These are phyloP conservation scores for Stomatorhinus ivindoensis DNA, from an alignment of 2,113 vertebrate genomes.

Conservation along the genomic window DNA sequence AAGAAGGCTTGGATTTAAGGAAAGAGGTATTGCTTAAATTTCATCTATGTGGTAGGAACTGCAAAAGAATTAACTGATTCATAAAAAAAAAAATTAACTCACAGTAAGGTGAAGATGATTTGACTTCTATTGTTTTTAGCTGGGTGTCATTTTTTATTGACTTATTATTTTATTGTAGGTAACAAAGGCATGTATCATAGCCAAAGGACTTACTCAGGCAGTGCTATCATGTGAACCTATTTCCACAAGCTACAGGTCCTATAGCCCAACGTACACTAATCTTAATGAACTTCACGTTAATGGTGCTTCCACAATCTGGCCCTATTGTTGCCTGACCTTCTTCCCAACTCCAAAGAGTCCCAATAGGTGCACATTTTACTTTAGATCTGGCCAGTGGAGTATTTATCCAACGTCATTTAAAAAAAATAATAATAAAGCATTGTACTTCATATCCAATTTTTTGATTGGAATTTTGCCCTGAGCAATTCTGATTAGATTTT, in stretches of 20 bases:
- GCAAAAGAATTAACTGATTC: not conserved
- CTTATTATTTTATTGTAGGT: not conserved
- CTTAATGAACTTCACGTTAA: not conserved
- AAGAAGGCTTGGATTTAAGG: not conserved
- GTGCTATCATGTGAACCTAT: not conserved
- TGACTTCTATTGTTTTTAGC: not conserved
- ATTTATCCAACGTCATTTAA: not conserved
- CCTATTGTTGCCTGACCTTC: not conserved
- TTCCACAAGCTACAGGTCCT: not conserved
- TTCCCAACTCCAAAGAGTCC: not conserved
- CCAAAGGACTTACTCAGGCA: not conserved
- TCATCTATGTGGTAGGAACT: not conserved
- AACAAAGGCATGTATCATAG: not conserved
- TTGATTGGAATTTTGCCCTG: not conserved
- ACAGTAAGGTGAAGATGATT: not conserved
- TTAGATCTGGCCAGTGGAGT: not conserved
- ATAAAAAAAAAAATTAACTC: not conserved
- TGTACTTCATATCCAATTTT: not conserved
- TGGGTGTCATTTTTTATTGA: not conserved
- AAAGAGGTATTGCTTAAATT: not conserved
- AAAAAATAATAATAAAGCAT: too few relatives aligned
- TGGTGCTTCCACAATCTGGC: not conserved
- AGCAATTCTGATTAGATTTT: not conserved
- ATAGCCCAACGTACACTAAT: not conserved
- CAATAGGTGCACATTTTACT: not conserved